Percentiles rank a stretch among this genome's conserved stretches.
Conservation (phyloP, 2,888 invertebrate species). For the Panzeria rudis region DNA sequence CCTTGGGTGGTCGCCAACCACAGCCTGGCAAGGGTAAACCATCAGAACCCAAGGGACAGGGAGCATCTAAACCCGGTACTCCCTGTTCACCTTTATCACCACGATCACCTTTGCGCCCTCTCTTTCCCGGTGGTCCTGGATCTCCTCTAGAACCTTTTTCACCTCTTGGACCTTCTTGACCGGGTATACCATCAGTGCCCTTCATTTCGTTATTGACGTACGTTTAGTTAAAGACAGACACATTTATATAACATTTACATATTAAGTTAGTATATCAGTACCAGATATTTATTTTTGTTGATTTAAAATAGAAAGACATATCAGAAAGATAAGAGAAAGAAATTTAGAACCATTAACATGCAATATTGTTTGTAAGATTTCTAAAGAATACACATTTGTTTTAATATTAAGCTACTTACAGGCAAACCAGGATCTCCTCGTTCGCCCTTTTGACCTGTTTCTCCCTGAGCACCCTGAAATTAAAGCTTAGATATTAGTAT, state of each 20-base stretch:
- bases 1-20: constrained; percentile 95
- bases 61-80: constrained; percentile 98
- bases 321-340: constrained; percentile 66
- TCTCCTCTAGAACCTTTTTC: constrained; percentile 93
- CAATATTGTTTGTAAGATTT: constrained; percentile 5
- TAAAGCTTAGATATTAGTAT: constrained; percentile 7
- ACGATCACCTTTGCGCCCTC: constrained; percentile 95
- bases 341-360: constrained; percentile 60
- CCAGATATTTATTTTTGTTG: constrained; percentile 55
- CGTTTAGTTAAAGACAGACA: constrained; percentile 53
- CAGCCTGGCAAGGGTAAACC: constrained; percentile 98
- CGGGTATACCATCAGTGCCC: constrained; percentile 97
- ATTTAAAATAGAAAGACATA: constrained; percentile 72
- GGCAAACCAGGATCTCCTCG: constrained; percentile 96
- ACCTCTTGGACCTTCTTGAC: constrained; percentile 95
- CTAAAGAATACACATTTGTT: not conserved
- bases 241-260: constrained; percentile 61
- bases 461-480: constrained; percentile 94
- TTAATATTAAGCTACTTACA: constrained; percentile 86
- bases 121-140: constrained; percentile 91
- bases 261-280: constrained; percentile 59
- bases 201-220: constrained; percentile 79
- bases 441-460: constrained; percentile 95
- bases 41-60: constrained; percentile 98
- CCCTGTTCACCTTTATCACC: constrained; percentile 98